Percentiles rank a stretch among this genome's conserved stretches.
Evolutionary conservation across 2,113 vertebrate genomes (phyloP).

Genomic region (Australoheros scitulus): DNA sequence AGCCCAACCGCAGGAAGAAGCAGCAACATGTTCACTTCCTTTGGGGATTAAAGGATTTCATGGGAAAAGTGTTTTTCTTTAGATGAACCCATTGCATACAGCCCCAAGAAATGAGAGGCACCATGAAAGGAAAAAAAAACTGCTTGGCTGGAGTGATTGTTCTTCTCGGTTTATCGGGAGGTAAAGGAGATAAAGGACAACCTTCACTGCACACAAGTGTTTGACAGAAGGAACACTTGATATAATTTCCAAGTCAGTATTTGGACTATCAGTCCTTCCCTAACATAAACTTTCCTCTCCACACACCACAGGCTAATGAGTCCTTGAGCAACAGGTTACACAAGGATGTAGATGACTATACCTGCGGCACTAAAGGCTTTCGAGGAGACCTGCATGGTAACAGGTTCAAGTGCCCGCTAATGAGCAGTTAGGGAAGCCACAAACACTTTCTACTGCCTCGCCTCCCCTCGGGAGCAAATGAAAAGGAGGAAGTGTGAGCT

Average conservation of each 20-base stretch:
- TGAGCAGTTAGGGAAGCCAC: background rate
- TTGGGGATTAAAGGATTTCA: background rate
- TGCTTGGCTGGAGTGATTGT: too few species aligned
- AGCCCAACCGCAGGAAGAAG: background rate
- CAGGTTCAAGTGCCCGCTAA: background rate
- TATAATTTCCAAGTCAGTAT: background rate
- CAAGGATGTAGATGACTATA: background rate
- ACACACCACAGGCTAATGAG: constrained; percentile 4
- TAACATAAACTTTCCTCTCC: background rate
- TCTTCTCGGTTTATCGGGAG: too few species aligned
- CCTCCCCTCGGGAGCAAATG: background rate
- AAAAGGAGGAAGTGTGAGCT: constrained; percentile 9
- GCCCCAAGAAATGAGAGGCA: background rate
- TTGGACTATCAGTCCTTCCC: background rate
- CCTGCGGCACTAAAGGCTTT: background rate
- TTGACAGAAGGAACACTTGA: background rate
- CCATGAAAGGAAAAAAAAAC: too few species aligned
- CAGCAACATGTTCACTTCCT: background rate
- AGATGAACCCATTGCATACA: background rate
- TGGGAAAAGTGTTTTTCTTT: background rate
- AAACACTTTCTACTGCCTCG: background rate
- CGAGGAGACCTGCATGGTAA: background rate
- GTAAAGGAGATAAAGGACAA: background rate
- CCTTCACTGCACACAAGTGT: background rate
- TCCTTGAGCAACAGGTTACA: constrained; percentile 11